These are phyloP conservation scores for Helleia helle DNA, from an alignment of 2,888 invertebrate species.

Conservation along the genomic window DNA sequence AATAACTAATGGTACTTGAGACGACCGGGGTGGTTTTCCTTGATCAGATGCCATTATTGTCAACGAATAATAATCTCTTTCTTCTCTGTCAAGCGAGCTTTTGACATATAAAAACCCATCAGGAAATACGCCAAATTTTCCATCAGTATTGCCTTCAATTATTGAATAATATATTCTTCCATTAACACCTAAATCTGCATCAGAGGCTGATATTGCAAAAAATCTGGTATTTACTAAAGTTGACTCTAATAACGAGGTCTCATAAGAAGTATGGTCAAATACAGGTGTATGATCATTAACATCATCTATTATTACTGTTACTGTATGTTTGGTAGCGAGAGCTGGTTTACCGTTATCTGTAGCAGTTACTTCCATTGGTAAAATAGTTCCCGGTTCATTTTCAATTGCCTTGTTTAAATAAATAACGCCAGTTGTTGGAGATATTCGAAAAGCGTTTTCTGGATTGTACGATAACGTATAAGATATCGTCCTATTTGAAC, in stretches of 20 bases:
- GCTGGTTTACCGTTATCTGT: constrained; percentile 87
- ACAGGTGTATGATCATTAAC: constrained; percentile 97
- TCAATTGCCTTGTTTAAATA: constrained; percentile 87
- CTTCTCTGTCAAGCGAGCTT: constrained; percentile 90
- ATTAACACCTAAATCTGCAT: constrained; percentile 88
- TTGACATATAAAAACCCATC: constrained; percentile 94
- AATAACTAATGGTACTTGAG: constrained; percentile 92
- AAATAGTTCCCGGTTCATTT: constrained; percentile 79
- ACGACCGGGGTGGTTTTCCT: constrained; percentile 83
- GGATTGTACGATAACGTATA: constrained; percentile 88
- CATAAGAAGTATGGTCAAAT: constrained; percentile 93
- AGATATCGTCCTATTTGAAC: constrained; percentile 88
- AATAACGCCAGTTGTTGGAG: constrained; percentile 90
- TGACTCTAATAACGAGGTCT: constrained; percentile 92
- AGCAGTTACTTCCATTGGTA: constrained; percentile 86
- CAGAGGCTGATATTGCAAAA: constrained; percentile 91
- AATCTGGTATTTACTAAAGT: constrained; percentile 93
- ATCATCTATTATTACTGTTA: constrained; percentile 84
- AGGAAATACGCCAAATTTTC: constrained; percentile 94
- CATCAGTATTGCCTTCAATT: constrained; percentile 88
- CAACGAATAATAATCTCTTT: constrained; percentile 91
- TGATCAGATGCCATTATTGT: constrained; percentile 89
- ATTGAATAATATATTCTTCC: constrained; percentile 87
- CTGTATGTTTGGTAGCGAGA: constrained; percentile 82
- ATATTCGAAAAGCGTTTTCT: constrained; percentile 87